Conservation (phyloP, 2,797 vertebrate genomes). For the Sebastes iracundus region DNA sequence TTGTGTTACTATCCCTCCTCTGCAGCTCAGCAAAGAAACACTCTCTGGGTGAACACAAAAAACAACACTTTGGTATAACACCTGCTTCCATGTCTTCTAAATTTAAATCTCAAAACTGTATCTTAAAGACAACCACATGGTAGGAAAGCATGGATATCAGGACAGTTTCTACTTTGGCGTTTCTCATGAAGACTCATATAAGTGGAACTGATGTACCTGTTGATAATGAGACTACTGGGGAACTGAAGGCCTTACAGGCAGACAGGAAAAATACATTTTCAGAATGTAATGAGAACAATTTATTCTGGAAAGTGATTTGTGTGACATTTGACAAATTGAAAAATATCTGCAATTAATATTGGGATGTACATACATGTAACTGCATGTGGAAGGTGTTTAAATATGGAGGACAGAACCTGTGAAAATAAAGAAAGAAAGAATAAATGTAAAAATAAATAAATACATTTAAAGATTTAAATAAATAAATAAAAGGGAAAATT, state of each 20-base stretch:
- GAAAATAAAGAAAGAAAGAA: too few species aligned
- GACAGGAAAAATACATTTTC: not conserved
- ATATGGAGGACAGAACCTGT: too few species aligned
- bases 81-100: not conserved
- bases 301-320: not conserved
- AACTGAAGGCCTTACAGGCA: not conserved
- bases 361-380: too few species aligned
- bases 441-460: too few species aligned
- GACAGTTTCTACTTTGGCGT: not conserved
- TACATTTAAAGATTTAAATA: too few species aligned
- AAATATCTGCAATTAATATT: not conserved
- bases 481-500: too few species aligned
- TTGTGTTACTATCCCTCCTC: not conserved
- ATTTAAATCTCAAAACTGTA: not conserved
- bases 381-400: not conserved
- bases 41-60: not conserved
- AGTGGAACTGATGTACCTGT: not conserved
- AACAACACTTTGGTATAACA: not conserved
- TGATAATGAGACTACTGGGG: not conserved
- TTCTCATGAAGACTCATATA: not conserved
- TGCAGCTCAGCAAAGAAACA: not conserved
- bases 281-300: not conserved
- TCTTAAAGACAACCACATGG: not conserved
- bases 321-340: not conserved
- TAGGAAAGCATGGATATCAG: not conserved